Base-by-base conservation (phyloP, 2,797 vertebrate species). In the Macroramphosus scolopax region DNA sequence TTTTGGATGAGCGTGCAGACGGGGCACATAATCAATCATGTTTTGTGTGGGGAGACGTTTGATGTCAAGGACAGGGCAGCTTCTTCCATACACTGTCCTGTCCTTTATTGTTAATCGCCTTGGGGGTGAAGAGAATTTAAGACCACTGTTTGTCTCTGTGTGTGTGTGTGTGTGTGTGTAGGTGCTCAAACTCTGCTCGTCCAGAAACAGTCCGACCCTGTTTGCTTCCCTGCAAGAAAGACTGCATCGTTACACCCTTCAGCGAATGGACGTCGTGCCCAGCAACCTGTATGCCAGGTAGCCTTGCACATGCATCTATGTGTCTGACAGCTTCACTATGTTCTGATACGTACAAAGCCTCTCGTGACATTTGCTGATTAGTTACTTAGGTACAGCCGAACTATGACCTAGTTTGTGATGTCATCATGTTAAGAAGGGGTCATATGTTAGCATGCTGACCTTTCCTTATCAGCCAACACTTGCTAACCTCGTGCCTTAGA, bases 201-300 rank as follows among this genome's bases (percentile, higher is more conserved):
- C 95, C 93, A 0, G 90, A 94, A 81, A 87, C 83, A 0, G 35
- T 86, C 35, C 88, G 78, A 1, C 83, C 91, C 0, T 99, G 96
- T 71, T 78, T 85, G 17, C 89, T 96, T 1, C 91, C 91, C 10
- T 98, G 95, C 83, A 92, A 86, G 83, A 95, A 75, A 59, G 93
- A 98, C 81, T 99, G 96, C 46, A 9, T 92, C 0, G 95, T 97
- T 41, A 96, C 96, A 0, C 89, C 91, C 14, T 99, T 99, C 86
- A 98, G 95, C 6, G 94, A 98, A 80, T 99, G 96, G 96, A 96
- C 92, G 0, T 69, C 64, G 46, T 99, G 96, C 57, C 94, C 94
- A 0, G 80, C 80, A 15, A 51, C 62, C 5, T 98, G 96, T 52
- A 82, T 90, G 18, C 86, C 88, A 86, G 93, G 96, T 99, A 87